Conservation (phyloP, 2,797 vertebrate species). For the Pteronotus mesoamericanus region DNA sequence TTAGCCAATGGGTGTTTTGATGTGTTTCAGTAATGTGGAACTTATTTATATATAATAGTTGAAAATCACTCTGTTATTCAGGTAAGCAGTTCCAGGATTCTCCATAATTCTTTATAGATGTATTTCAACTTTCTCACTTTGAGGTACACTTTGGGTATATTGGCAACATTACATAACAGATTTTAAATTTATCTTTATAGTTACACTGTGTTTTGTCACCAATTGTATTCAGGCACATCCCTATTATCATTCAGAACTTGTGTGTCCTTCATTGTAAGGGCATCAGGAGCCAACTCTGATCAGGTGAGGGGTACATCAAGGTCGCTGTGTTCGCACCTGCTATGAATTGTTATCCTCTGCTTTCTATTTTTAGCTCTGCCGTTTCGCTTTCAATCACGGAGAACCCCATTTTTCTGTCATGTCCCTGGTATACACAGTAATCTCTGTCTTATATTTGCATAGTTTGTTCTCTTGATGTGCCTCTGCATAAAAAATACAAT, state of each 20-base stretch:
- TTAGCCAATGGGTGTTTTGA: neutral
- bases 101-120: neutral
- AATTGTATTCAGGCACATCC: neutral
- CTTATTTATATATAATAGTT: neutral
- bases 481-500: conserved; percentile 65
- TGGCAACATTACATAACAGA: neutral
- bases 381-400: conserved; percentile 20
- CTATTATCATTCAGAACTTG: conserved; percentile 1
- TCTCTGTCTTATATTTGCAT: conserved; percentile 53
- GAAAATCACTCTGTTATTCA: neutral
- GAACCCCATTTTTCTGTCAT: neutral
- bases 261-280: neutral
- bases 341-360: conserved; percentile 13
- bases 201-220: neutral
- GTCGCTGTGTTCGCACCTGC: neutral
- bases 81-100: neutral
- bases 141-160: neutral
- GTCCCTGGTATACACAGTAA: conserved; percentile 1
- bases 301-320: neutral
- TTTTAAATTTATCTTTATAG: neutral
- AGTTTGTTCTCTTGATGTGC: conserved; percentile 58
- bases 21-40: neutral
- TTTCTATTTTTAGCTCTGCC: neutral
- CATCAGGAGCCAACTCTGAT: conserved; percentile 15
- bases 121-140: neutral